Conservation (phyloP, 2,113 vertebrate genomes). For the Trogon melanurus region DNA sequence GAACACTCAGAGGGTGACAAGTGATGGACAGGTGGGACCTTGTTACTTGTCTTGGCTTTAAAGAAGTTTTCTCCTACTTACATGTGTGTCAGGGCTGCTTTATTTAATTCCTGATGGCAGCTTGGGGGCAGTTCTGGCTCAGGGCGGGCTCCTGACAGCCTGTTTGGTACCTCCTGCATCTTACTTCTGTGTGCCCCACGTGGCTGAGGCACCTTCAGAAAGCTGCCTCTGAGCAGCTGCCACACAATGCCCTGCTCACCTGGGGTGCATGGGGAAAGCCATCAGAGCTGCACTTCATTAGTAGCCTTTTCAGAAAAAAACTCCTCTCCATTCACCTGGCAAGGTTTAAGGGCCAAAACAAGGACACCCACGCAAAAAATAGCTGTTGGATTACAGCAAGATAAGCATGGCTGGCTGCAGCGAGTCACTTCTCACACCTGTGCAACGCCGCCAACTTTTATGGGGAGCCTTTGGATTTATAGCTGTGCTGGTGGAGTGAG, state of each 20-base stretch:
- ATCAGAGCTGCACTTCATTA: fast-evolving
- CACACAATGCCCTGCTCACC: fast-evolving
- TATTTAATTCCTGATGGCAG: background rate
- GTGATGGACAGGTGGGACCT: background rate
- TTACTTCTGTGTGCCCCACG: background rate
- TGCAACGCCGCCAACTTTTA: background rate
- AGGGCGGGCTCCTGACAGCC: background rate
- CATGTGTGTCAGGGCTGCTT: fast-evolving
- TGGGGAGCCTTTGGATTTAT: background rate
- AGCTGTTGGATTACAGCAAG: fast-evolving
- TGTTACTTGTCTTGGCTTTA: background rate
- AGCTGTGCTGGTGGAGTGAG: fast-evolving
- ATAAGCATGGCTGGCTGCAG: background rate
- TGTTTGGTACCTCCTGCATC: background rate
- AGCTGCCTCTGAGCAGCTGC: background rate
- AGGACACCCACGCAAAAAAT: fast-evolving
- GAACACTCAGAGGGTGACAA: background rate
- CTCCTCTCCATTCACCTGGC: background rate
- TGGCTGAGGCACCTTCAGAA: background rate
- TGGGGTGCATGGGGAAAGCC: background rate
- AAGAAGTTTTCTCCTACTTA: background rate
- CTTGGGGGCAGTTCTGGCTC: background rate
- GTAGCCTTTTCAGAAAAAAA: background rate
- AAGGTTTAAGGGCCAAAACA: background rate
- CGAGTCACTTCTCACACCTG: background rate